phyloP scores from a whole-genome alignment of 2,113 vertebrate species.

The Chunga burmeisteri region DNA sequence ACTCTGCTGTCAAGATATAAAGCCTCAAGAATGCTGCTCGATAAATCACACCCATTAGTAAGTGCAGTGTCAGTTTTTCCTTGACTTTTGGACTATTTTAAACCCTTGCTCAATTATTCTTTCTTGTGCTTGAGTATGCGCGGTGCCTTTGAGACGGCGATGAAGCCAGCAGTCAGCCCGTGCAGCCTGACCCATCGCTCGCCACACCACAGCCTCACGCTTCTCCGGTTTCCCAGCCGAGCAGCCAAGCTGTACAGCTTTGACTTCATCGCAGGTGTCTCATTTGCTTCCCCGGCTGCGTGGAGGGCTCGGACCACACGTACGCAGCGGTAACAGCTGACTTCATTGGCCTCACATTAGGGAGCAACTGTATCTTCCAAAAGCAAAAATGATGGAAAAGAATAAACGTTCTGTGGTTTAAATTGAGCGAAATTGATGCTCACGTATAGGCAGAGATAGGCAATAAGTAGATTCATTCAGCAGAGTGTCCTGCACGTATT shows the following conservation, averaged over 20 bases:
- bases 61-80: neutral
- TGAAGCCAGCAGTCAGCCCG: neutral
- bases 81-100: conserved; percentile 13
- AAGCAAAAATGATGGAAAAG: neutral
- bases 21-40: neutral
- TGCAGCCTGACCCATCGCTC: neutral
- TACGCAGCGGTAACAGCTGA: too few species aligned
- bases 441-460: neutral
- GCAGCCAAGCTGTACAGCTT: neutral
- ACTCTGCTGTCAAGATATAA: neutral
- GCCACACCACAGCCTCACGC: neutral
- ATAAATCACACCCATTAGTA: conserved; percentile 26
- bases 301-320: neutral
- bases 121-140: neutral
- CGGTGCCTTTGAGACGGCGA: neutral
- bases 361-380: neutral
- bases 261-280: neutral
- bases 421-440: neutral
- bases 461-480: neutral
- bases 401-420: neutral
- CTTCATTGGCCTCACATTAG: neutral
- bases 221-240: neutral
- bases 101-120: neutral
- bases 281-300: neutral
- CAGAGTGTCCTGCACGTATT: neutral